Evolutionary conservation across 2,797 vertebrate species (phyloP).

Genomic region (Falco biarmicus): DNA sequence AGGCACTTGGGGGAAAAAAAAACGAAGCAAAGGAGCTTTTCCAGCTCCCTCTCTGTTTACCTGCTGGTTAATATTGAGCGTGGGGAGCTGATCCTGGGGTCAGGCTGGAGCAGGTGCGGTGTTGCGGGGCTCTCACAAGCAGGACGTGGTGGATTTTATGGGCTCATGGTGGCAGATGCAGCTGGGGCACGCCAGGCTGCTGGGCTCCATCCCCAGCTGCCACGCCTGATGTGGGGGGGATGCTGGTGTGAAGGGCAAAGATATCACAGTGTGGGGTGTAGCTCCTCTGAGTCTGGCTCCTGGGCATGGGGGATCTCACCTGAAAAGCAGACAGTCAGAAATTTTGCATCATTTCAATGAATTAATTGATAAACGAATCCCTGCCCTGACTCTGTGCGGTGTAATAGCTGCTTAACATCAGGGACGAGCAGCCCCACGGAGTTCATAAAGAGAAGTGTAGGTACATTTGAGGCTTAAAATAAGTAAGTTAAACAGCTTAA

Average conservation of each 20-base stretch:
- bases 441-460: background rate
- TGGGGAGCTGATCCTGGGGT: background rate
- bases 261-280: rapidly evolving
- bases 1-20: background rate
- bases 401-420: background rate
- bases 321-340: background rate
- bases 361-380: background rate
- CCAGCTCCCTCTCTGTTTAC: background rate
- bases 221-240: rapidly evolving
- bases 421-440: background rate
- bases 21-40: background rate
- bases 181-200: background rate
- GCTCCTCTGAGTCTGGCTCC: background rate
- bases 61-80: rapidly evolving
- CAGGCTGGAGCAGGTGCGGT: rapidly evolving
- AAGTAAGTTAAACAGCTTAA: slow-evolving; percentile 1
- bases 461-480: background rate
- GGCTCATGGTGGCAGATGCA: rapidly evolving
- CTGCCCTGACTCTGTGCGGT: rapidly evolving
- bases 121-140: background rate
- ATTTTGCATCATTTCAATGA: background rate
- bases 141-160: background rate
- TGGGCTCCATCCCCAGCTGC: rapidly evolving
- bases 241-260: background rate
- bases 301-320: background rate